Conservation (phyloP, 2,113 vertebrate genomes). For the Pterophyllum scalare region DNA sequence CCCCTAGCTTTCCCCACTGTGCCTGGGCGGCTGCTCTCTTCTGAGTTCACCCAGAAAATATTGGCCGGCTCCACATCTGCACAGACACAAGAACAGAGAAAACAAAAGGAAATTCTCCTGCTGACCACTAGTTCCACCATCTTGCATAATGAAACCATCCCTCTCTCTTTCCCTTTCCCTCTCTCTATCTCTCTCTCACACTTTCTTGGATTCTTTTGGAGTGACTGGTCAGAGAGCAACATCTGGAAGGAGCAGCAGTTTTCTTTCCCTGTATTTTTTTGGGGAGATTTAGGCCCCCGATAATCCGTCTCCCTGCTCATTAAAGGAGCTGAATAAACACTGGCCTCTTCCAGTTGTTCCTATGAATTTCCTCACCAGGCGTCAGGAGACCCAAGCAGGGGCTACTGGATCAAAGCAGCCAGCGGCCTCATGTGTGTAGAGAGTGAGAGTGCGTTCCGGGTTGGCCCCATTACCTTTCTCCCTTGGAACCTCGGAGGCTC, state of each 20-base stretch:
- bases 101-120: slow-evolving; percentile 66
- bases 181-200: slow-evolving; percentile 2
- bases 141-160: slow-evolving; percentile 46
- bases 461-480: slow-evolving; percentile 79
- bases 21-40: slow-evolving; percentile 57
- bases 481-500: slow-evolving; percentile 66
- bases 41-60: slow-evolving; percentile 43
- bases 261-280: slow-evolving; percentile 76
- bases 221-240: slow-evolving; percentile 79
- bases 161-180: slow-evolving; percentile 1
- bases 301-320: slow-evolving; percentile 86
- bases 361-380: slow-evolving; percentile 84
- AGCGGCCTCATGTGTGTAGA: slow-evolving; percentile 67
- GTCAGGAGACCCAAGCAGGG: slow-evolving; percentile 80
- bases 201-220: slow-evolving; percentile 68
- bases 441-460: slow-evolving; percentile 74
- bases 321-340: slow-evolving; percentile 87
- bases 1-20: slow-evolving; percentile 50
- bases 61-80: slow-evolving; percentile 77
- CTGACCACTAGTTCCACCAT: slow-evolving; percentile 60
- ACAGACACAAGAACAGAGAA: slow-evolving; percentile 68
- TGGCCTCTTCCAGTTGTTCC: slow-evolving; percentile 86
- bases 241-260: slow-evolving; percentile 83
- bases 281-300: slow-evolving; percentile 80
- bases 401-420: slow-evolving; percentile 82